Evolutionary conservation across 23 tunicate genomes (phyloP).

Genomic region (Corella eumyota): DNA sequence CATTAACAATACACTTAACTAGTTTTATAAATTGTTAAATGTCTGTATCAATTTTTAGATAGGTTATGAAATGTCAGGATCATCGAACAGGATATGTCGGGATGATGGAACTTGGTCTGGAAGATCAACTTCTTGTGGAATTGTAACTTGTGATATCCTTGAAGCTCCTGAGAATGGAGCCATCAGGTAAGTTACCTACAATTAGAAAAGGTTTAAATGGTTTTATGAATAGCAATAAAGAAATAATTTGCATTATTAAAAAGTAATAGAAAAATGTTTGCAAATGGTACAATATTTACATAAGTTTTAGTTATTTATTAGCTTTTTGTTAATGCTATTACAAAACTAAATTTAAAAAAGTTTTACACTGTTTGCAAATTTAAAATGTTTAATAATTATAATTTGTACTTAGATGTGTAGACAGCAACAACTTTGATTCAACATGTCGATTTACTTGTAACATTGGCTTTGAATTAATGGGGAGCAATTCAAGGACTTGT

Average conservation of each 20-base stretch:
- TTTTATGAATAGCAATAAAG: too few species aligned
- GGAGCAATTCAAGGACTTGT: constrained; percentile 29
- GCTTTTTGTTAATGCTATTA: too few species aligned
- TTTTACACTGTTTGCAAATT: too few species aligned
- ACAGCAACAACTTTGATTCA: constrained; percentile 49
- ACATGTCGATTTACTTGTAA: constrained; percentile 56
- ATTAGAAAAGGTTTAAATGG: too few species aligned
- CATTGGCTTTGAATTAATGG: constrained; percentile 42
- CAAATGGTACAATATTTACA: too few species aligned
- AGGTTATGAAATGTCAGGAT: constrained; percentile 48
- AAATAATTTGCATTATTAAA: too few species aligned
- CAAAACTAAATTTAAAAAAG: too few species aligned
- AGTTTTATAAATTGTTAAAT: background rate
- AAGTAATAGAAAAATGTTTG: too few species aligned
- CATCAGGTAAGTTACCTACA: constrained; percentile 41
- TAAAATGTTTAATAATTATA: too few species aligned
- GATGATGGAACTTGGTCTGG: constrained; percentile 57
- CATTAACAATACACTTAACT: too few species aligned
- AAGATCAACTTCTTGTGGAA: constrained; percentile 19
- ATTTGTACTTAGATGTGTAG: constrained; percentile 53
- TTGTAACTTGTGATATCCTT: constrained; percentile 46
- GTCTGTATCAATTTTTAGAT: constrained; percentile 23
- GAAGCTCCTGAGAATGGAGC: constrained; percentile 52
- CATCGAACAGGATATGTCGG: constrained; percentile 25
- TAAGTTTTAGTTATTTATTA: too few species aligned